Percentiles rank a stretch among this genome's conserved stretches.
Evolutionary conservation across 2,888 invertebrate genomes (phyloP).

Genomic region (Stenoptilia bipunctidactyla): DNA sequence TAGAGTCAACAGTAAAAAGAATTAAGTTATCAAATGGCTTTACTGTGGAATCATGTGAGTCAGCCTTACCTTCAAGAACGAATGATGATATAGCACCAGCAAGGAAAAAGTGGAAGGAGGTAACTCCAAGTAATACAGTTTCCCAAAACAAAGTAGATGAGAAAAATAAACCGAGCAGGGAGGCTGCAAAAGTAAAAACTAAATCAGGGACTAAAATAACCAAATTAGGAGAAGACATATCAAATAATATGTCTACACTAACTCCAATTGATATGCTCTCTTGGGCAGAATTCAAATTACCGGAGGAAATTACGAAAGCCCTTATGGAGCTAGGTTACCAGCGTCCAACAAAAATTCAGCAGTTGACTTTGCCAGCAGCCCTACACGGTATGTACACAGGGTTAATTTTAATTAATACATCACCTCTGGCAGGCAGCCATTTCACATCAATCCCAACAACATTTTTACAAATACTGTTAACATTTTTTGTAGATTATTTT

Average conservation of each 20-base stretch:
- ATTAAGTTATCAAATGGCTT: conserved; percentile 44
- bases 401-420: background rate
- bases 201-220: conserved; percentile 15
- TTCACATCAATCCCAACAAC: background rate
- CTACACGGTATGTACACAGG: conserved; percentile 74
- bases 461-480: too few relatives aligned
- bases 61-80: conserved; percentile 30
- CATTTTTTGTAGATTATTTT: too few relatives aligned
- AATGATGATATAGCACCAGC: conserved; percentile 20
- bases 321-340: conserved; percentile 82
- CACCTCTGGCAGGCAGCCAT: too few relatives aligned
- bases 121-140: conserved; percentile 11
- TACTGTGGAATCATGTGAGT: conserved; percentile 37
- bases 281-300: conserved; percentile 80
- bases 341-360: conserved; percentile 91
- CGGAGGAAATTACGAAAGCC: conserved; percentile 77
- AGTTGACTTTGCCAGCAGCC: conserved; percentile 83
- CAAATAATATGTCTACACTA: conserved; percentile 24
- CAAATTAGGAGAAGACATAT: conserved; percentile 38
- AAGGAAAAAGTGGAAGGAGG: too few relatives aligned
- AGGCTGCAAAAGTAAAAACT: conserved; percentile 9
- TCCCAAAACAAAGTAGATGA: conserved; percentile 17
- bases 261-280: conserved; percentile 63
- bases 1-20: conserved; percentile 36
- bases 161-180: conserved; percentile 9